Evolutionary conservation across 1,140 invertebrate genomes (phyloP).

Genomic region (Acyrthosiphon pisum): DNA sequence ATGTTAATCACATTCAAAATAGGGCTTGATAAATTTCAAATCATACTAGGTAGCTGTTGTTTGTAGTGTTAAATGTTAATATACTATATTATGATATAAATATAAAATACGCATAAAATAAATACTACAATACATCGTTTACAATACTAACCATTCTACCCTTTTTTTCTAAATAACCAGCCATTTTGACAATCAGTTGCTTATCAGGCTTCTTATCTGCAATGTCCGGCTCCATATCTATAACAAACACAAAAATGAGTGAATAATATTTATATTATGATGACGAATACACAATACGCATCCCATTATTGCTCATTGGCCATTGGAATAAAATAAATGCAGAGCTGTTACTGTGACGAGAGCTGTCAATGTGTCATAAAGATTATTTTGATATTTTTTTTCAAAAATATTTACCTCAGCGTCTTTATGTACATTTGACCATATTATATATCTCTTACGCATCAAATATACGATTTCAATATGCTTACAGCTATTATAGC

Average conservation of each 20-base stretch:
- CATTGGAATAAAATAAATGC: not conserved
- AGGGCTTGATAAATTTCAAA: not conserved
- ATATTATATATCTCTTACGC: not conserved
- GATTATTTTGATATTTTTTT: not conserved
- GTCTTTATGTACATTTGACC: not conserved
- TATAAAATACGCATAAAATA: not conserved
- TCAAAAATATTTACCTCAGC: not conserved
- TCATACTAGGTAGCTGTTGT: not conserved
- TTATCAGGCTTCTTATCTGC: constrained; percentile 24
- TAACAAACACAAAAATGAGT: not conserved
- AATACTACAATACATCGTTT: not conserved
- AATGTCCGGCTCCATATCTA: constrained; percentile 43
- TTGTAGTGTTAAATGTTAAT: not conserved
- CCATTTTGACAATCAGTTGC: constrained; percentile 47
- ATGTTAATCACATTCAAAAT: not conserved
- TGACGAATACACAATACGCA: not conserved
- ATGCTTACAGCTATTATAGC: not conserved
- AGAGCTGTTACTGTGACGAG: not conserved
- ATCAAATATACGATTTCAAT: not conserved
- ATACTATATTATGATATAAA: not conserved
- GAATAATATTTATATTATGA: not conserved
- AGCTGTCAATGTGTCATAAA: not conserved
- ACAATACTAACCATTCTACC: constrained; percentile 43
- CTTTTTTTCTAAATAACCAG: constrained; percentile 52
- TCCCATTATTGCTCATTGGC: not conserved